Evolutionary conservation across 1,140 invertebrate species (phyloP), one percentile per base, ranked within the genome.

Genomic region (Microplitis demolitor): DNA sequence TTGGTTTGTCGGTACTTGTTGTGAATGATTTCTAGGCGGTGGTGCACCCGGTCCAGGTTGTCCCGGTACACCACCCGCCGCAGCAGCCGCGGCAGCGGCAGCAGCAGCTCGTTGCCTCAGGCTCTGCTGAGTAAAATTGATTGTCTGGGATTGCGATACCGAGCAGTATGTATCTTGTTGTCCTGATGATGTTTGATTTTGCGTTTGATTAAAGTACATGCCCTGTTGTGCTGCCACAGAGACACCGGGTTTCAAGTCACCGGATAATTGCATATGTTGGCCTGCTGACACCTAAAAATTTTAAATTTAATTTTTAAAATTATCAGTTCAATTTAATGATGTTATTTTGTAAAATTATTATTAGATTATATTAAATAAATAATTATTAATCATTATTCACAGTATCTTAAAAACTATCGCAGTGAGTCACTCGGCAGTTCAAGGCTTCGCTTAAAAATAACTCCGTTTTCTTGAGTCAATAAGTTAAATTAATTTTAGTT

Each of bases 121-220:
- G 69, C 89, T 90, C 74, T 94, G 93, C 80, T 95, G 93, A 4
- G 92, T 92, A 80, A 96, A 94, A 81, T 94, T 95, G 78, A 96
- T 93, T 68, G 92, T 94, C 85, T 94, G 93, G 60, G 92, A 92
- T 85, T 94, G 93, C 4, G 92, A 92, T 73, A 94, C 90, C 14
- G 92, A 91, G 69, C 86, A 88, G 80, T 92, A 92, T 8, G 90
- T 89, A 73, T 93, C 92, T 75, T 88, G 89, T 75, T 89, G 89
- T 13, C 79, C 78, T 6, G 78, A 78, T 3, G 86, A 83, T 9
- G 84, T 87, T 45, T 84, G 84, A 53, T 74, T 78, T 54, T 85
- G 84, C 70, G 90, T 89, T 80, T 93, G 92, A 77, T 83, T 92
- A 80, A 93, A 93, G 86, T 92, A 93, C 89, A 94, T 91, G 72